A percentile compares a stretch with the other conserved stretches of the same genome.
Evolutionary conservation across 1,140 invertebrate species (phyloP).

Genomic region (Chrysoperla carnea): DNA sequence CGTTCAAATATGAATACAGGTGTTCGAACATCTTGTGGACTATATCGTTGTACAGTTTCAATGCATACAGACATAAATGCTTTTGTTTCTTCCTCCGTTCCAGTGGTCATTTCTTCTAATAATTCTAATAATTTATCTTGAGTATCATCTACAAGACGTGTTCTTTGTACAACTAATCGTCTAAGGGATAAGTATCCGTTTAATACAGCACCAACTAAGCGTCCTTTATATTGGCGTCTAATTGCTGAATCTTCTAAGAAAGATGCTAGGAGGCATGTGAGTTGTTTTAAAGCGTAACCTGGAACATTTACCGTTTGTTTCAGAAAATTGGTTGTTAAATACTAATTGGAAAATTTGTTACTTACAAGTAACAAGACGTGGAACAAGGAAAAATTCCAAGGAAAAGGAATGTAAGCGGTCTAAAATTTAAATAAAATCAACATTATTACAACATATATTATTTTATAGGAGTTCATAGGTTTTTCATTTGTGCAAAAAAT

Average conservation of each 20-base stretch:
- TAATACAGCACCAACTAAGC: slow-evolving; percentile 72
- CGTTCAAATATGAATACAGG: slow-evolving; percentile 96
- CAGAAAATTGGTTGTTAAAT: neutral
- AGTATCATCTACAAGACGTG: slow-evolving; percentile 88
- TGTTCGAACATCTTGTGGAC: slow-evolving; percentile 79
- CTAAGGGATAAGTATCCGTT: slow-evolving; percentile 87
- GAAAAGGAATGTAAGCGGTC: neutral
- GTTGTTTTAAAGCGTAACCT: slow-evolving; percentile 69
- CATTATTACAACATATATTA: slow-evolving; percentile 1
- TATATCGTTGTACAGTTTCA: slow-evolving; percentile 87
- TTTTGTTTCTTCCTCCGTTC: slow-evolving; percentile 88
- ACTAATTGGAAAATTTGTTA: neutral
- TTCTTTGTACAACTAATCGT: slow-evolving; percentile 83
- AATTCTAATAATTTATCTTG: slow-evolving; percentile 89
- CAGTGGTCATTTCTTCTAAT: slow-evolving; percentile 91
- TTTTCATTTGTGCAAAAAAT: too few species aligned
- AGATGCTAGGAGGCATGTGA: slow-evolving; percentile 71
- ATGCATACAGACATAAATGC: slow-evolving; percentile 96
- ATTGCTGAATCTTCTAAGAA: slow-evolving; percentile 69
- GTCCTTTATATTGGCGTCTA: slow-evolving; percentile 76
- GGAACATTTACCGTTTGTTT: slow-evolving; percentile 3
- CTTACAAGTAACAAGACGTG: neutral
- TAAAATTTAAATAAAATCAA: slow-evolving; percentile 1
- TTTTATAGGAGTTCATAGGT: neutral
- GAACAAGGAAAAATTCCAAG: neutral